These are phyloP conservation scores for Chionoecetes opilio DNA, from an alignment of 1,140 invertebrate genomes.

Conservation along the genomic window DNA sequence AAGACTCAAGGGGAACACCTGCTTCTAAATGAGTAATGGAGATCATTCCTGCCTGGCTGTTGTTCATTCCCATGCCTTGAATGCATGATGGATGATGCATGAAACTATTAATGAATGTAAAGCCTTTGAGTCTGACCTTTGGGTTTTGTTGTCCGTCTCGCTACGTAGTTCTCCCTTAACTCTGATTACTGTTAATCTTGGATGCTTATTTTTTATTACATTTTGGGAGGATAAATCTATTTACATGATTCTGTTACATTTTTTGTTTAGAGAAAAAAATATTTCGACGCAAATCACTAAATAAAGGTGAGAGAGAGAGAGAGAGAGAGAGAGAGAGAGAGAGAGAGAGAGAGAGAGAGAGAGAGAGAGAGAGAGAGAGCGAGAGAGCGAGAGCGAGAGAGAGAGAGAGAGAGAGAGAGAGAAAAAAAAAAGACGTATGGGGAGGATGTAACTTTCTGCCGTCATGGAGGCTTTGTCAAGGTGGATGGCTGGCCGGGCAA, in stretches of 20 bases:
- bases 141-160: not conserved
- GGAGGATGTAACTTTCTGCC: too few relatives aligned
- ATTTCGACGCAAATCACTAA: not conserved
- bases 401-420: conserved; percentile 9
- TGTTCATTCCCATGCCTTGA: too few relatives aligned
- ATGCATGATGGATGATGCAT: too few relatives aligned
- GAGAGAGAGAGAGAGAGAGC: conserved; percentile 1
- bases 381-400: not conserved
- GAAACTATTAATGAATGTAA: not conserved
- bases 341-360: conserved; percentile 45
- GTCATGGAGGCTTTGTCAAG: not conserved
- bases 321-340: conserved; percentile 10
- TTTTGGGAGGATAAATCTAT: not conserved
- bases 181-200: not conserved
- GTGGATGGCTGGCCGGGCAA: not conserved
- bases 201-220: not conserved
- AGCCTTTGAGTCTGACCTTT: not conserved
- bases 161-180: not conserved
- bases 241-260: not conserved
- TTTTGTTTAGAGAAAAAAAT: conserved; percentile 7
- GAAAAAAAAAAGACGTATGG: not conserved
- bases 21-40: too few relatives aligned
- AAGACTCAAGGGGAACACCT: not conserved
- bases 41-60: too few relatives aligned
- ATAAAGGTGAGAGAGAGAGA: not conserved